Evolutionary conservation across 2,888 invertebrate genomes (phyloP), one percentile per base, ranked within the genome.

Genomic region (Lycocerus yunnanus): DNA sequence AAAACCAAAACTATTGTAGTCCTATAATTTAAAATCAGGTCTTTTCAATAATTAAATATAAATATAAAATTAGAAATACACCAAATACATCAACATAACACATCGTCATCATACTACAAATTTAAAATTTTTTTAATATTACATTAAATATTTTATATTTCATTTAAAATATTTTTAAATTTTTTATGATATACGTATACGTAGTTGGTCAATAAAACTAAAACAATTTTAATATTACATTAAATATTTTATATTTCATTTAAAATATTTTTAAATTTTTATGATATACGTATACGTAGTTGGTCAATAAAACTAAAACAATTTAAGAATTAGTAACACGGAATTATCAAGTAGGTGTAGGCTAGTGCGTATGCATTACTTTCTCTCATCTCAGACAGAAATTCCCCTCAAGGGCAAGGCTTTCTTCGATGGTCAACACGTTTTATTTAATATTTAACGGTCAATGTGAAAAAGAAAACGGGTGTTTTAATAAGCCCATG

Each of bases 351-450:
- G 61, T 63, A 63, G 61, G 61, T 18, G 18, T 16, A 61, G 61
- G 18, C 61, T 16, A 16, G 61, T 66, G 27, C 27, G 66, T 66
- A 24, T 24, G 43, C 43, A 70, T 68, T 71, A 74, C 74, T 74
- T 74, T 74, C 74, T 74, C 74, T 71, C 21, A 58, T 61, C 61
- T 58, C 68, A 74, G 74, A 71, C 70, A 68, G 74, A 71, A 73
- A 73, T 73, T 70, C 15, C 60, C 21, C 70, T 70, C 67, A 73
- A 73, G 68, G 68, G 72, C 72, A 68, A 21, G 27, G 67, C 72
- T 68, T 72, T 72, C 72, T 72, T 72, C 58, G 63, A 58, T 68
- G 67, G 68, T 60, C 72, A 67, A 63, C 66, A 59, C 66, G 66
- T 20, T 18, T 65, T 15, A 18, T 58, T 58, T 66, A n/a, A n/a